Conservation (phyloP, 2,797 vertebrate genomes). For the Podarcis lilfordi region DNA sequence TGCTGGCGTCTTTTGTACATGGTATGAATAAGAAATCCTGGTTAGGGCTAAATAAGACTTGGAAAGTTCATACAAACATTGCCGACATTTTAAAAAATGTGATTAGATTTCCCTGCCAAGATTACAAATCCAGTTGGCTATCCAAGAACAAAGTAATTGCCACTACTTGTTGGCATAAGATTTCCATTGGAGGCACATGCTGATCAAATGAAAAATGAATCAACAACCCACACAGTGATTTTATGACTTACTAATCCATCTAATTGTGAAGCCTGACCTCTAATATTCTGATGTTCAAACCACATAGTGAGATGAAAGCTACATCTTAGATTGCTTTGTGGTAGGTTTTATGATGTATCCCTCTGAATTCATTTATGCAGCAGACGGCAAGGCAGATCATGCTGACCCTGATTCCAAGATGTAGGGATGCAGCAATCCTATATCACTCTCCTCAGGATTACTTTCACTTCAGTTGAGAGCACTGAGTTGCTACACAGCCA, state of each 20-base stretch:
- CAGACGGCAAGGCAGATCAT: not conserved
- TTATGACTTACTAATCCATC: not conserved
- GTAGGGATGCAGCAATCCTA: not conserved
- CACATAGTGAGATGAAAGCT: not conserved
- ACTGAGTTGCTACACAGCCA: not conserved
- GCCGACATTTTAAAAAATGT: not conserved
- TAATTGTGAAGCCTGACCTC: not conserved
- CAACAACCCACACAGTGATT: not conserved
- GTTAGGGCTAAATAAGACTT: not conserved
- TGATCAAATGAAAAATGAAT: constrained; percentile 3
- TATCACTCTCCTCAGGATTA: not conserved
- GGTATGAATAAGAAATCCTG: not conserved
- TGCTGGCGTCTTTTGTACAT: not conserved
- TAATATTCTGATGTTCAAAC: not conserved
- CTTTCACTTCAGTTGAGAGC: not conserved
- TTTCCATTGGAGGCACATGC: not conserved
- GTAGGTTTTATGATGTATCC: constrained; percentile 30
- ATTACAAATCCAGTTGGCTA: not conserved
- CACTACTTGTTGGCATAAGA: not conserved
- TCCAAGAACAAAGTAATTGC: not conserved
- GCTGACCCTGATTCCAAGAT: not conserved
- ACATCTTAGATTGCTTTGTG: not conserved
- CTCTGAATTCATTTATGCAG: constrained; percentile 55
- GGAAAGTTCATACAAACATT: not conserved
- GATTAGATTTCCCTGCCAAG: not conserved